Evolutionary conservation across 2,797 vertebrate species (phyloP).

Genomic region (Galaxias olidus): DNA sequence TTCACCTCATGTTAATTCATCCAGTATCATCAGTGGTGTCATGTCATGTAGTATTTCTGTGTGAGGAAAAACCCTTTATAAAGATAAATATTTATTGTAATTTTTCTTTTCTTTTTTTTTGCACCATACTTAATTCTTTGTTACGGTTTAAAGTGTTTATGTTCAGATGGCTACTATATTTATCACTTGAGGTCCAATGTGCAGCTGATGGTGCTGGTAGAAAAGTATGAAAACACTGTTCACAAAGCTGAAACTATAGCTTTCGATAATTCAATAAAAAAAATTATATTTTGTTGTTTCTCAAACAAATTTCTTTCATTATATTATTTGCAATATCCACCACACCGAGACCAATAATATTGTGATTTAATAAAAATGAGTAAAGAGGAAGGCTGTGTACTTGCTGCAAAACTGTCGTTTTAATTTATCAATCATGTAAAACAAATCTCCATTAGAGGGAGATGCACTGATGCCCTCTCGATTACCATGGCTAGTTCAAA

Average conservation of each 20-base stretch:
- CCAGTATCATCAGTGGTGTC: neutral
- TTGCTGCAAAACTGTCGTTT: conserved; percentile 22
- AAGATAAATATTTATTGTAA: no score
- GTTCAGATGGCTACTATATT: no score
- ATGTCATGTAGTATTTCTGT: neutral
- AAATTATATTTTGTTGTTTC: neutral
- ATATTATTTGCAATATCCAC: no score
- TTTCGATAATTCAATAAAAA: no score
- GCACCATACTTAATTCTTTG: no score
- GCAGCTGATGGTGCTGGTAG: no score
- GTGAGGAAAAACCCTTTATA: neutral
- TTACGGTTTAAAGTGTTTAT: no score
- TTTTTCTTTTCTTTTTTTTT: no score
- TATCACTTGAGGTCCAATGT: no score
- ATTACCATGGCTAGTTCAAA: neutral
- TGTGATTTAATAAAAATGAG: neutral
- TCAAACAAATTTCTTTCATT: neutral
- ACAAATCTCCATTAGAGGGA: conserved; percentile 10
- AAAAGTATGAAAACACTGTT: no score
- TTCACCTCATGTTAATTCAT: conserved; percentile 77
- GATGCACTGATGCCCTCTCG: neutral
- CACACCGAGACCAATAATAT: neutral
- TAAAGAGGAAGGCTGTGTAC: neutral
- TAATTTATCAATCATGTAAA: conserved; percentile 30
- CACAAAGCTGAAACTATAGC: no score